Evolutionary conservation across 1,140 invertebrate genomes (phyloP).

Genomic region (Maniola jurtina): DNA sequence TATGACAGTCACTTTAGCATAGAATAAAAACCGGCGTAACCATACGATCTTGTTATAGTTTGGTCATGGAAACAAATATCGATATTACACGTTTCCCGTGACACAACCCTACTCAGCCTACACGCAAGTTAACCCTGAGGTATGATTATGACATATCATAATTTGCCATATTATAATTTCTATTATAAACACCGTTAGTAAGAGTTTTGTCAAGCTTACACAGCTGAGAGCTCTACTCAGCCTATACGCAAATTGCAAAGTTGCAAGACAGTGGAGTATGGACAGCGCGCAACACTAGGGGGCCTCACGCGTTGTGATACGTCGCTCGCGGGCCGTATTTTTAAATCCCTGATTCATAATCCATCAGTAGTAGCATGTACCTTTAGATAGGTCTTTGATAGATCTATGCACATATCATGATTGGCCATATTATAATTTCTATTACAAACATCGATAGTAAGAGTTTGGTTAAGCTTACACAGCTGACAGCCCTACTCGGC

Average conservation of each 20-base stretch:
- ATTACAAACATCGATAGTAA: not conserved
- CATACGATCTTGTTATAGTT: no score
- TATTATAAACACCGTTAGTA: not conserved
- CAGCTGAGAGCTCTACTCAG: constrained; percentile 29
- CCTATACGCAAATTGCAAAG: constrained; percentile 16
- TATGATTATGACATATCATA: no score
- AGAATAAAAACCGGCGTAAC: no score
- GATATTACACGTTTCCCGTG: no score
- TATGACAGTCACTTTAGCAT: no score
- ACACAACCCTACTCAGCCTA: constrained; percentile 27
- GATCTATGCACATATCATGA: no score
- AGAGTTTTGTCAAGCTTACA: not conserved
- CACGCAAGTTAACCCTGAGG: no score
- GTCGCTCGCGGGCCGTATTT: constrained; percentile 71
- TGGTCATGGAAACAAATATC: no score
- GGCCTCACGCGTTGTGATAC: constrained; percentile 69
- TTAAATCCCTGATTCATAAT: constrained; percentile 74
- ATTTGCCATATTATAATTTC: no score
- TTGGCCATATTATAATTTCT: no score
- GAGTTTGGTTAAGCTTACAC: not conserved
- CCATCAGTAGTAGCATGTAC: constrained; percentile 69
- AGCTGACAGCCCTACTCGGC: constrained; percentile 29
- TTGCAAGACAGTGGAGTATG: constrained; percentile 39
- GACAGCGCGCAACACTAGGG: constrained; percentile 71
- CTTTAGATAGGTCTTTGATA: no score